These are phyloP conservation scores for Phengaris arion DNA, from an alignment of 2,888 invertebrate species.

Conservation along the genomic window DNA sequence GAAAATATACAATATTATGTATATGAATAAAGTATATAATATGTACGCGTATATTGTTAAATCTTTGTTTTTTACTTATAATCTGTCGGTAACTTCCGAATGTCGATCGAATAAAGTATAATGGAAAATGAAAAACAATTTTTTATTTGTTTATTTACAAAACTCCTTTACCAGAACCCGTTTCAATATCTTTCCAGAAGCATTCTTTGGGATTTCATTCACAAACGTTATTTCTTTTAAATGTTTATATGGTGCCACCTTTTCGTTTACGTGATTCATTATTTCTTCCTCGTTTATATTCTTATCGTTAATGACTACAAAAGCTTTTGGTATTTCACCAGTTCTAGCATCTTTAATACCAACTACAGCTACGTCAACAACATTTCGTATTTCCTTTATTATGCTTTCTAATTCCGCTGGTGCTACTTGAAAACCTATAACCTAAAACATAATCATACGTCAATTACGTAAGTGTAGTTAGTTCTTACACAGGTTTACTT, in stretches of 20 bases:
- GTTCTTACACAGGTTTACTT: too few relatives aligned
- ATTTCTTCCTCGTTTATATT: constrained; percentile 72
- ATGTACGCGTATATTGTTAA: too few relatives aligned
- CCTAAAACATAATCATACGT: constrained; percentile 53
- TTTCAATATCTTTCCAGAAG: constrained; percentile 88
- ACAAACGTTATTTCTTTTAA: constrained; percentile 83
- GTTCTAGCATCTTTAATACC: constrained; percentile 83
- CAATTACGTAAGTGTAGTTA: too few relatives aligned
- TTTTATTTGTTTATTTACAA: not conserved
- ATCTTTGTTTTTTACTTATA: too few relatives aligned
- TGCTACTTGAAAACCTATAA: constrained; percentile 87
- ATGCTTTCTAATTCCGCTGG: constrained; percentile 92
- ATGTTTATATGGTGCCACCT: constrained; percentile 88
- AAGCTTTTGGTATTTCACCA: constrained; percentile 89
- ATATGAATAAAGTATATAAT: too few relatives aligned
- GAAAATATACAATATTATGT: too few relatives aligned
- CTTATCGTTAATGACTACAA: constrained; percentile 79
- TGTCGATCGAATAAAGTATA: too few relatives aligned
- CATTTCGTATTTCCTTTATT: constrained; percentile 84
- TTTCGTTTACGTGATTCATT: constrained; percentile 79
- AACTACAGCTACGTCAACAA: constrained; percentile 90
- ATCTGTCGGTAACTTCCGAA: too few relatives aligned
- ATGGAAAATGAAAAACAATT: too few relatives aligned
- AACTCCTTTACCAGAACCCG: constrained; percentile 64
- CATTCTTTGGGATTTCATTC: constrained; percentile 86